These are phyloP conservation scores for Solea solea DNA, from an alignment of 2,113 vertebrate genomes.

Conservation along the genomic window DNA sequence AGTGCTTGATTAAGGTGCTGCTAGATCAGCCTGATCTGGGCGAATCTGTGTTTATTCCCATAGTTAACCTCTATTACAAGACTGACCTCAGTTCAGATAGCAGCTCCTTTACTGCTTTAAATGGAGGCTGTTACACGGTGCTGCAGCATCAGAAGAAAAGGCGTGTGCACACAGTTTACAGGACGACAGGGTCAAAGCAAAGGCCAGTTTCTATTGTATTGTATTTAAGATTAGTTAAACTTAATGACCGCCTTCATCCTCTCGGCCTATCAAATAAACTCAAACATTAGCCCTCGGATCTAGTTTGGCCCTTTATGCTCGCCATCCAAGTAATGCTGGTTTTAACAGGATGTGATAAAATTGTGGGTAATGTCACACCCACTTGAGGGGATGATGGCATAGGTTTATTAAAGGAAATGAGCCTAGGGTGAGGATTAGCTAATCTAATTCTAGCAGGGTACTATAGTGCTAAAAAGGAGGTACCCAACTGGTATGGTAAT, in stretches of 20 bases:
- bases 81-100: constrained; percentile 50
- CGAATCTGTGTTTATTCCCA: constrained; percentile 54
- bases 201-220: constrained; percentile 46
- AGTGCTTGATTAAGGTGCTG: constrained; percentile 49
- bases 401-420: constrained; percentile 72
- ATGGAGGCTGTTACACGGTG: constrained; percentile 49
- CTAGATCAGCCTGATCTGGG: constrained; percentile 32
- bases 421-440: constrained; percentile 39
- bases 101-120: constrained; percentile 42
- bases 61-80: constrained; percentile 74
- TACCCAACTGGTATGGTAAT: constrained; percentile 20
- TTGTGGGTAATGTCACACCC: constrained; percentile 66
- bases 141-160: constrained; percentile 10
- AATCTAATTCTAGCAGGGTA: constrained; percentile 48
- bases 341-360: constrained; percentile 74
- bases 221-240: constrained; percentile 74
- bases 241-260: constrained; percentile 69
- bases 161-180: neutral
- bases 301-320: constrained; percentile 64
- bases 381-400: constrained; percentile 73
- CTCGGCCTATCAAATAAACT: constrained; percentile 65
- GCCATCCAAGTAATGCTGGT: constrained; percentile 47
- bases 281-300: constrained; percentile 44
- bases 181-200: constrained; percentile 41
- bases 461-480: constrained; percentile 39